Evolutionary conservation across 2,113 vertebrate genomes (phyloP).

Genomic region (Malurus cyaneus): DNA sequence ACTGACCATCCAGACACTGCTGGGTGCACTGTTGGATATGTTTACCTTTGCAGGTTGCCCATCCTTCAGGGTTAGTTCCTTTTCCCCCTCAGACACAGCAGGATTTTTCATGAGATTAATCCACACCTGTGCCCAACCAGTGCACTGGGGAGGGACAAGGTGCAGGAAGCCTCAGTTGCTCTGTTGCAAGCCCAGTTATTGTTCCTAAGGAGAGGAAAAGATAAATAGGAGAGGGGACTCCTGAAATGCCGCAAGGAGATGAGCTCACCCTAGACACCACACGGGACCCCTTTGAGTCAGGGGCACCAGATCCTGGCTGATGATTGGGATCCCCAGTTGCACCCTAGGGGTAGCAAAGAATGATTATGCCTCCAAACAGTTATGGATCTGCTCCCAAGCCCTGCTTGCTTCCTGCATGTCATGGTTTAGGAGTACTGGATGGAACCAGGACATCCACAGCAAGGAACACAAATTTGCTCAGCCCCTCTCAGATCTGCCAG

Average conservation of each 20-base stretch:
- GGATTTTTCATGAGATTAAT: neutral
- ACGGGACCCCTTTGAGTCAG: neutral
- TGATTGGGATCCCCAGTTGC: neutral
- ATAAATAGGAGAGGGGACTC: neutral
- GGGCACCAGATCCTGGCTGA: neutral
- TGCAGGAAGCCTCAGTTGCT: neutral
- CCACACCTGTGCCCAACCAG: neutral
- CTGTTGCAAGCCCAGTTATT: neutral
- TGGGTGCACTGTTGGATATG: fast-evolving
- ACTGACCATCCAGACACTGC: neutral
- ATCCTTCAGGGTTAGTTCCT: neutral
- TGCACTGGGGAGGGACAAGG: neutral
- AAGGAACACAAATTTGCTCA: neutral
- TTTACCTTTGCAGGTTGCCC: neutral
- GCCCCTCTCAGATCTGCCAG: neutral
- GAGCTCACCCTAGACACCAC: neutral
- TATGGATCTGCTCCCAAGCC: neutral
- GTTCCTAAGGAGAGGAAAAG: neutral
- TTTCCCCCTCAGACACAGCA: neutral
- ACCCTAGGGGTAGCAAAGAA: neutral
- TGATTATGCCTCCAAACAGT: neutral
- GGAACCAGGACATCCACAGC: neutral
- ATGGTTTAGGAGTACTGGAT: neutral
- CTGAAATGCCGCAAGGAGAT: neutral
- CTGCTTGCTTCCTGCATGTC: neutral